Evolutionary conservation across 2,113 vertebrate species (phyloP).

Genomic region (Plectropomus leopardus): DNA sequence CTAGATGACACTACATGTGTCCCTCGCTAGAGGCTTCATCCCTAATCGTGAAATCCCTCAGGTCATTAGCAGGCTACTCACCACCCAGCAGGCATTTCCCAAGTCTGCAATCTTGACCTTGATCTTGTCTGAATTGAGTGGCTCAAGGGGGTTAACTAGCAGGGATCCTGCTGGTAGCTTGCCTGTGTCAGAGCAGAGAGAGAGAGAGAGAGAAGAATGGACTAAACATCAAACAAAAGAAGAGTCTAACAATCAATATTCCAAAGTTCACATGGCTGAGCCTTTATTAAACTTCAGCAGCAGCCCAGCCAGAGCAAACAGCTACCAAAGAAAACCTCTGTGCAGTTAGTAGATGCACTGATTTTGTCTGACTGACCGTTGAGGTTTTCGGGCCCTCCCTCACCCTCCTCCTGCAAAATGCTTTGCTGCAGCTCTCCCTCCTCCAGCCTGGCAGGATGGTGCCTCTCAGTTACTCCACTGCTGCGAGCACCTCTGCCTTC

Average conservation of each 20-base stretch:
- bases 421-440: constrained; percentile 70
- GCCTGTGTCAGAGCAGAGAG: constrained; percentile 78
- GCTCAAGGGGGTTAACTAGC: constrained; percentile 97
- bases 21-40: constrained; percentile 17
- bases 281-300: constrained; percentile 18
- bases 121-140: constrained; percentile 95
- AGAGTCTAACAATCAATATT: constrained; percentile 6
- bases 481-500: constrained; percentile 44
- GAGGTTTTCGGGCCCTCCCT: constrained; percentile 58
- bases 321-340: background rate
- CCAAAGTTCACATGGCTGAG: constrained; percentile 23
- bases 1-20: constrained; percentile 38
- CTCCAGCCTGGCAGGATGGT: constrained; percentile 56
- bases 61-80: constrained; percentile 84
- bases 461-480: constrained; percentile 53
- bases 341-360: background rate
- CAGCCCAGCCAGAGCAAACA: background rate
- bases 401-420: constrained; percentile 55
- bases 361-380: constrained; percentile 77
- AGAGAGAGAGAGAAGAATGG: constrained; percentile 13
- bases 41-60: constrained; percentile 70
- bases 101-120: constrained; percentile 99
- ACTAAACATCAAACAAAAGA: constrained; percentile 16
- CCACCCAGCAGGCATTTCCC: constrained; percentile 99
- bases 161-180: constrained; percentile 92